Conservation (phyloP, 37 sponge, comb jelly and placozoan species). For the Theonella swinhoei region DNA sequence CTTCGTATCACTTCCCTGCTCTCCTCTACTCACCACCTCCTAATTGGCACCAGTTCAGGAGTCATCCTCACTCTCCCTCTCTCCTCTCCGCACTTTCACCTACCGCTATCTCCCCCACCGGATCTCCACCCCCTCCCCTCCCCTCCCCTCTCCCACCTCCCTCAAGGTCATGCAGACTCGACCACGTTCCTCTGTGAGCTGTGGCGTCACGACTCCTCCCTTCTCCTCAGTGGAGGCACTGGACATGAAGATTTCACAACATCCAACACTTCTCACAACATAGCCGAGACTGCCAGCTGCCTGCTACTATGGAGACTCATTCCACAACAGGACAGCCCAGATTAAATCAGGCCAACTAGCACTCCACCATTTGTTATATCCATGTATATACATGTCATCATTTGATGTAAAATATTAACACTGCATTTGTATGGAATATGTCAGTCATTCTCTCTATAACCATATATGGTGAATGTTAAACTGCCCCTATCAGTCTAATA, state of each 20-base stretch:
- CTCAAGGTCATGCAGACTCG: conserved; percentile 34
- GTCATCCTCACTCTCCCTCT: conserved; percentile 63
- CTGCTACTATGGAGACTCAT: conserved; percentile 33
- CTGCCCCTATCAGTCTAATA: conserved; percentile 45
- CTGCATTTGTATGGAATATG: no score
- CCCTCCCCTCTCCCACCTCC: conserved; percentile 28
- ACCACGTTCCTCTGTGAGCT: conserved; percentile 27
- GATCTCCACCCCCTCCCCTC: conserved; percentile 17
- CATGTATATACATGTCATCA: no score
- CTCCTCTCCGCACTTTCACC: conserved; percentile 15
- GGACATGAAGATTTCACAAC: conserved; percentile 50
- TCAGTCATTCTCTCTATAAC: no score
- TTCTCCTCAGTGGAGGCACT: conserved; percentile 49
- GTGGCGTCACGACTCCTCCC: background rate
- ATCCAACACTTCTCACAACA: background rate
- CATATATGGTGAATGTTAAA: no score
- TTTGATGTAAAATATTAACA: no score
- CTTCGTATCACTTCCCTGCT: conserved; percentile 55
- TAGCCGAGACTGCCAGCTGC: conserved; percentile 55
- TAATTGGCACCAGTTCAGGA: conserved; percentile 80
- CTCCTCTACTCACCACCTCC: conserved; percentile 16
- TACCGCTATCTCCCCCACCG: conserved; percentile 18
- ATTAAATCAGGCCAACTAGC: no score
- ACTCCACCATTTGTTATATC: no score
- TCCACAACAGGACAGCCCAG: background rate